Evolutionary conservation across 2,888 invertebrate genomes (phyloP).

Genomic region (Nowickia ferox): DNA sequence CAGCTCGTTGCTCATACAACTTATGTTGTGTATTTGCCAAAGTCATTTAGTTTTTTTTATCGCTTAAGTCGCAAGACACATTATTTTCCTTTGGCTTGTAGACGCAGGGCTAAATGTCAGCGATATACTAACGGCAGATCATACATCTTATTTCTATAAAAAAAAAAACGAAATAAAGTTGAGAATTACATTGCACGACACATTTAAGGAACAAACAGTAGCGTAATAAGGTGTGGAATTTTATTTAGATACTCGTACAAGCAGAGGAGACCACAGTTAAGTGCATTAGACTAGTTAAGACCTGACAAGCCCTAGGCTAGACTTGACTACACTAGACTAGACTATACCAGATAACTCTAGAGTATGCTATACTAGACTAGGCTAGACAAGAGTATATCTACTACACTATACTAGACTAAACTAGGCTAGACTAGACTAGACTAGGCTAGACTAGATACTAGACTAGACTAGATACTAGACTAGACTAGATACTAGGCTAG

Average conservation of each 20-base stretch:
- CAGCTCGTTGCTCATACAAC: slow-evolving; percentile 9
- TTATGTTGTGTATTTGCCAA: slow-evolving; percentile 58
- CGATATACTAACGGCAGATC: slow-evolving; percentile 64
- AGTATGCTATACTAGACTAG: no score
- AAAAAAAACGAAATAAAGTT: slow-evolving; percentile 6
- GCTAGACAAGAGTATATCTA: no score
- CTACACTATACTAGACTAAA: no score
- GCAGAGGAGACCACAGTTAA: background rate
- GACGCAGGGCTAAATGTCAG: slow-evolving; percentile 50
- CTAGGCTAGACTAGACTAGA: no score
- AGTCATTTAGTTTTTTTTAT: slow-evolving; percentile 44
- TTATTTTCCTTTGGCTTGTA: background rate
- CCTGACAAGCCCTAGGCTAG: no score
- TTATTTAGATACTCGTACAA: background rate
- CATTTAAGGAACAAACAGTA: slow-evolving; percentile 9
- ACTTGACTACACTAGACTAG: no score
- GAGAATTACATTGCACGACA: background rate
- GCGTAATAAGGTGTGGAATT: background rate
- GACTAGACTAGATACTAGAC: no score
- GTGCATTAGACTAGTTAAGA: background rate
- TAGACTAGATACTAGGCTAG: no score
- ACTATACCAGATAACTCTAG: no score
- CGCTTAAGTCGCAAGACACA: background rate
- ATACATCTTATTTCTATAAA: slow-evolving; percentile 65
- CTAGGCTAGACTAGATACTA: no score